A percentile compares a stretch with the other conserved stretches of the same genome.
These are phyloP conservation scores for Andrena bucephala DNA, from an alignment of 2,888 invertebrate species.

Conservation along the genomic window DNA sequence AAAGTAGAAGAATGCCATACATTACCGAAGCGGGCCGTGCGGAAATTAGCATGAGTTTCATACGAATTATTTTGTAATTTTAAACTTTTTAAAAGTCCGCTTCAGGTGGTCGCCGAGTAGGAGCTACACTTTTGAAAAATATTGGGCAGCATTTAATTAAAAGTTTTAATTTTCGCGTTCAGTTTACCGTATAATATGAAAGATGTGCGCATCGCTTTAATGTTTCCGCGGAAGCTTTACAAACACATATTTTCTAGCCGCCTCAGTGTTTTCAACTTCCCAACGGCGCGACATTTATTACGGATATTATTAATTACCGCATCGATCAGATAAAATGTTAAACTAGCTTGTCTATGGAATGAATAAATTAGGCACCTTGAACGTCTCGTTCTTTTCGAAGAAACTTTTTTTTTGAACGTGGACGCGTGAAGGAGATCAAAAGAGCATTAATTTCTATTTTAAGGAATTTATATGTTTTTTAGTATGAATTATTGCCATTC, in stretches of 20 bases:
- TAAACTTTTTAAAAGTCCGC: constrained; percentile 34
- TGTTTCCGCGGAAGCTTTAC: not conserved
- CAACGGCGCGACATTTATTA: not conserved
- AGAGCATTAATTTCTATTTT: too few relatives aligned
- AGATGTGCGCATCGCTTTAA: constrained; percentile 36
- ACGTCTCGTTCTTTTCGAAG: too few relatives aligned
- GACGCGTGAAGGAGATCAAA: too few relatives aligned
- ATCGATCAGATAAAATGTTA: not conserved
- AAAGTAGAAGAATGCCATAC: constrained; percentile 52
- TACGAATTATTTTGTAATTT: constrained; percentile 55
- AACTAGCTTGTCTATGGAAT: too few relatives aligned
- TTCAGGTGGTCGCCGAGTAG: constrained; percentile 10
- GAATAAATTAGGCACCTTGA: too few relatives aligned
- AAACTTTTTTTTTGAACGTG: too few relatives aligned
- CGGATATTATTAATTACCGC: not conserved
- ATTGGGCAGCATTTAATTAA: constrained; percentile 43
- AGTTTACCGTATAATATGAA: constrained; percentile 32
- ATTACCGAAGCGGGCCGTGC: constrained; percentile 48
- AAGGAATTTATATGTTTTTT: too few relatives aligned
- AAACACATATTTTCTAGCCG: not conserved
- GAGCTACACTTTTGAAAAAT: constrained; percentile 26
- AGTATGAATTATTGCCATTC: too few relatives aligned
- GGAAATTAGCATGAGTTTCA: constrained; percentile 42
- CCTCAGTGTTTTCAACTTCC: not conserved
- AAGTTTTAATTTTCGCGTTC: constrained; percentile 47